Conservation (phyloP, 2,888 invertebrate species). For the Lasioglossum zephyrum region DNA sequence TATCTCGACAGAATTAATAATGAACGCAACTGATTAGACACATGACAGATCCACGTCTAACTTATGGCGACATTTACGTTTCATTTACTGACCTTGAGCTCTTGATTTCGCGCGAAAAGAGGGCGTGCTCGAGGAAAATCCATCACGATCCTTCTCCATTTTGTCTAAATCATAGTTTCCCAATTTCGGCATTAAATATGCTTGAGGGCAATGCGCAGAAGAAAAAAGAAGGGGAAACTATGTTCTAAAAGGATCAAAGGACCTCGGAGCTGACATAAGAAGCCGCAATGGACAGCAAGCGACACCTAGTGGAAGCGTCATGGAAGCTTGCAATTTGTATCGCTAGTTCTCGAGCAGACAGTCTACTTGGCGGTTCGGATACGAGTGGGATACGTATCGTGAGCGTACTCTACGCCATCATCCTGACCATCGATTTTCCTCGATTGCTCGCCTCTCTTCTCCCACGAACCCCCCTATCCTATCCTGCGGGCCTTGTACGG, state of each 20-base stretch:
- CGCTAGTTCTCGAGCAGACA: background rate
- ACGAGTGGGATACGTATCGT: background rate
- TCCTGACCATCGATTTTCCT: slow-evolving; percentile 19
- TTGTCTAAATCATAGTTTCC: background rate
- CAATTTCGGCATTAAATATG: background rate
- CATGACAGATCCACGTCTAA: slow-evolving; percentile 68
- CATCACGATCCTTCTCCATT: background rate
- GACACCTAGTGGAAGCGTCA: background rate
- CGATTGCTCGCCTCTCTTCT: slow-evolving; percentile 45
- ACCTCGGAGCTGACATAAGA: background rate
- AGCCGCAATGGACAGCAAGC: background rate
- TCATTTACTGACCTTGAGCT: slow-evolving; percentile 73
- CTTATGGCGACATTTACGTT: slow-evolving; percentile 65
- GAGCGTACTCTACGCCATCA: background rate
- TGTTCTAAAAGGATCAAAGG: background rate
- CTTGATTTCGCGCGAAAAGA: slow-evolving; percentile 67
- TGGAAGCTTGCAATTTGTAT: background rate
- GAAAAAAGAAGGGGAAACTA: background rate
- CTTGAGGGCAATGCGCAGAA: background rate
- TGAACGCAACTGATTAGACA: slow-evolving; percentile 66
- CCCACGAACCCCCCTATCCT: slow-evolving; percentile 62
- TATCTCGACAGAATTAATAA: slow-evolving; percentile 51
- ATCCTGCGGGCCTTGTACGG: slow-evolving; percentile 59
- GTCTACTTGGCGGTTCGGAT: background rate
- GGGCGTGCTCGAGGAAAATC: slow-evolving; percentile 42